Evolutionary conservation across 2,797 vertebrate species (phyloP).

Genomic region (Halcyon chelicuti): DNA sequence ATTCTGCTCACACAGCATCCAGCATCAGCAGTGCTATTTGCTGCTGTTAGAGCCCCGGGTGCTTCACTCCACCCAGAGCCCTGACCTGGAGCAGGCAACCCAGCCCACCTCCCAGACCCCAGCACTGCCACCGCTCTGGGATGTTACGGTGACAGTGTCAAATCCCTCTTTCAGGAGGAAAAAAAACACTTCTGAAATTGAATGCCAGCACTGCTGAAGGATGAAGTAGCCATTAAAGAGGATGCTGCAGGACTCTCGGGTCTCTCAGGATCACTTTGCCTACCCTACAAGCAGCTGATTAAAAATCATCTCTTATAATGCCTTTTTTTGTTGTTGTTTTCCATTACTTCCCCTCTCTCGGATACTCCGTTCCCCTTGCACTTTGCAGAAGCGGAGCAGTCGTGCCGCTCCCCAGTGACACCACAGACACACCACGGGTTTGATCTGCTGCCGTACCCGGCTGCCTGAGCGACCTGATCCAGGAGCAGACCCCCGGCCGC

Average conservation of each 20-base stretch:
- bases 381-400: background rate
- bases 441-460: background rate
- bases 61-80: background rate
- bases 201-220: background rate
- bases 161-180: background rate
- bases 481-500: rapidly evolving
- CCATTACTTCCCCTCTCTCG: background rate
- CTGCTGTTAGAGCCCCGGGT: rapidly evolving
- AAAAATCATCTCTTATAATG: background rate
- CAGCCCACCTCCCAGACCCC: background rate
- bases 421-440: rapidly evolving
- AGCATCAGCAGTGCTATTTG: rapidly evolving
- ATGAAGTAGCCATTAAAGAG: background rate
- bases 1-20: rapidly evolving
- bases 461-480: background rate
- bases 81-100: background rate
- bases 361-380: background rate
- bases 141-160: rapidly evolving
- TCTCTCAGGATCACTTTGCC: background rate
- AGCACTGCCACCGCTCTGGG: rapidly evolving
- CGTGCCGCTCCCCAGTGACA: rapidly evolving
- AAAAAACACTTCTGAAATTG: background rate
- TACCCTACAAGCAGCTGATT: background rate
- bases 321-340: no score
- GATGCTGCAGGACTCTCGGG: background rate